These are phyloP conservation scores for Sminthurinus signatus DNA, from an alignment of 1,140 invertebrate species.

Conservation along the genomic window DNA sequence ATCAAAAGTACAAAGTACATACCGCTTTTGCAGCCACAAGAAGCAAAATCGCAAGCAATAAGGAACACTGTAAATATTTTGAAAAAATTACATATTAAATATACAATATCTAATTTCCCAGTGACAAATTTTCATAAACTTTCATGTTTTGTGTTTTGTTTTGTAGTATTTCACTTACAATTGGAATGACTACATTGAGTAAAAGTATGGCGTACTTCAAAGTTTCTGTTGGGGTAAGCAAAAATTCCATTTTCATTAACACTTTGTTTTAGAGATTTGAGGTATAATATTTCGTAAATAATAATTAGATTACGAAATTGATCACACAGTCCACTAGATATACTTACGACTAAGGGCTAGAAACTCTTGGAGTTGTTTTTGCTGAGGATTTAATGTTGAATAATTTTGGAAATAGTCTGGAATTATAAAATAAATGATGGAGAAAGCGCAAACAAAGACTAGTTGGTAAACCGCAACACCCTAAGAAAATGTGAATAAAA, in stretches of 20 bases:
- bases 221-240: not conserved
- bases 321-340: not conserved
- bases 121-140: not conserved
- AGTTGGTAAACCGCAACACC: not conserved
- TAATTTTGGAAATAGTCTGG: conserved; percentile 7
- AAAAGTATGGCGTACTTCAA: too few species aligned
- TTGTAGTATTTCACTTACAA: not conserved
- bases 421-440: not conserved
- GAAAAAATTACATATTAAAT: too few species aligned
- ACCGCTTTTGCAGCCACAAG: not conserved
- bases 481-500: not conserved
- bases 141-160: not conserved
- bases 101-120: not conserved
- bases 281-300: too few species aligned
- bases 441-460: not conserved
- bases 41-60: not conserved
- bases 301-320: not conserved
- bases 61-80: too few species aligned
- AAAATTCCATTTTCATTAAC: not conserved
- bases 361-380: not conserved
- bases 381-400: not conserved
- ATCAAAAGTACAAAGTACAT: not conserved
- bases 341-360: not conserved
- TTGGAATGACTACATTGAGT: not conserved
- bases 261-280: too few species aligned